Percentiles rank a stretch among this genome's conserved stretches.
Conservation (phyloP, 2,888 invertebrate genomes). For the Morpho deidamia region DNA sequence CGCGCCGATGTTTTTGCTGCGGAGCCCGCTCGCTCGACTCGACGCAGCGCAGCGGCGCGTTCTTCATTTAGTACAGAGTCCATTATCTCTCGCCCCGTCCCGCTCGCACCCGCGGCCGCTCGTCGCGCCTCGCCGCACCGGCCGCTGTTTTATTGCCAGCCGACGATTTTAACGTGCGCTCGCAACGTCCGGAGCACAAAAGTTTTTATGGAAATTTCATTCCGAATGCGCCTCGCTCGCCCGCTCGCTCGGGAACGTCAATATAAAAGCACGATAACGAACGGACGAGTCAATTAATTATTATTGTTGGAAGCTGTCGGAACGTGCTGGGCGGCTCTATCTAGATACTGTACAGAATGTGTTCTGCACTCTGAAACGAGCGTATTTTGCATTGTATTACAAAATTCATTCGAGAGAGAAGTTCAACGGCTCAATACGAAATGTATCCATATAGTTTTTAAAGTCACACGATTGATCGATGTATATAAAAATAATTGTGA, state of each 20-base stretch:
- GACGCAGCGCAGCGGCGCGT: conserved; percentile 66
- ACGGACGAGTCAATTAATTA: conserved; percentile 79
- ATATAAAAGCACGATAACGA: conserved; percentile 78
- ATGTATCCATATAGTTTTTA: background rate
- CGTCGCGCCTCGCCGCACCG: conserved; percentile 75
- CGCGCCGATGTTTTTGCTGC: conserved; percentile 74
- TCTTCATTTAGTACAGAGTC: conserved; percentile 74
- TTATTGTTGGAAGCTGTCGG: conserved; percentile 76
- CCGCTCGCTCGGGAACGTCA: conserved; percentile 72
- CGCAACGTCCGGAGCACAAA: conserved; percentile 78
- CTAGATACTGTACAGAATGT: conserved; percentile 47
- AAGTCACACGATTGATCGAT: background rate
- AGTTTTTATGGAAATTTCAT: conserved; percentile 79
- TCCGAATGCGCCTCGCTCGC: conserved; percentile 74
- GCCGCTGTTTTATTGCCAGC: conserved; percentile 78
- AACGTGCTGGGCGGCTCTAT: conserved; percentile 57
- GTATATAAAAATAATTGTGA: too few species aligned
- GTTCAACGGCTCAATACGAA: conserved; percentile 13
- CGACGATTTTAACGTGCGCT: conserved; percentile 79
- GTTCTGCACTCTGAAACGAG: conserved; percentile 34
- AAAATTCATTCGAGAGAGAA: conserved; percentile 25
- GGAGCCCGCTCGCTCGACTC: conserved; percentile 58
- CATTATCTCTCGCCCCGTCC: conserved; percentile 70
- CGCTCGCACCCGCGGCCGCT: conserved; percentile 63
- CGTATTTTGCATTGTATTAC: conserved; percentile 30